A percentile compares a stretch with the other conserved stretches of the same genome.
Evolutionary conservation across 37 sponge, comb jelly and placozoan genomes (phyloP).

Genomic region (Spongilla lacustris): DNA sequence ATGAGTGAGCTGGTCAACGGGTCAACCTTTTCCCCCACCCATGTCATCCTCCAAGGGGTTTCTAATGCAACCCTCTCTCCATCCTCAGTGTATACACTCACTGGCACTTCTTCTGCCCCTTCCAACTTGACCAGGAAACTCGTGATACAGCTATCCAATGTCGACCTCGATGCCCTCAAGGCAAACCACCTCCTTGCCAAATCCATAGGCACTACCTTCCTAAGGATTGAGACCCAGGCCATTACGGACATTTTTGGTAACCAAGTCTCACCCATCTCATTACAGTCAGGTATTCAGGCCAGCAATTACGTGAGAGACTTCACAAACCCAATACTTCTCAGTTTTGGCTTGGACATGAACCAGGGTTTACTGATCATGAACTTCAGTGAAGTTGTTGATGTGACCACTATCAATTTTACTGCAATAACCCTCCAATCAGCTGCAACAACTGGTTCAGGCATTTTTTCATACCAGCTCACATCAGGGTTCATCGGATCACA

Average conservation of each 20-base stretch:
- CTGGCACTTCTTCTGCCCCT: slow-evolving; percentile 22
- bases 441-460: slow-evolving; percentile 4
- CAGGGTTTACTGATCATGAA: slow-evolving; percentile 41
- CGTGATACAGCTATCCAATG: slow-evolving; percentile 53
- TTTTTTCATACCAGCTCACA: slow-evolving; percentile 26
- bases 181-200: slow-evolving; percentile 65
- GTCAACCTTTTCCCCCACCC: slow-evolving; percentile 44
- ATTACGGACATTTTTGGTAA: slow-evolving; percentile 67
- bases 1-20: slow-evolving; percentile 64
- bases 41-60: slow-evolving; percentile 62
- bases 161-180: slow-evolving; percentile 71
- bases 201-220: slow-evolving; percentile 44
- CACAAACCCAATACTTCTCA: slow-evolving; percentile 47
- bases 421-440: slow-evolving; percentile 43
- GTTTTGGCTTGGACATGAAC: slow-evolving; percentile 80
- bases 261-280: slow-evolving; percentile 15
- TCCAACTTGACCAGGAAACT: slow-evolving; percentile 33
- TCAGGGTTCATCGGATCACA: slow-evolving; percentile 32
- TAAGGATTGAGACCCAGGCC: slow-evolving; percentile 54
- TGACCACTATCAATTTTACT: slow-evolving; percentile 37
- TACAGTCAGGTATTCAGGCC: slow-evolving; percentile 25
- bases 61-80: slow-evolving; percentile 17
- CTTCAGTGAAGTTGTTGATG: slow-evolving; percentile 83
- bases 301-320: slow-evolving; percentile 38
- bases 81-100: not conserved